phyloP scores from a whole-genome alignment of 2,113 vertebrate genomes.

The Empidonax traillii region DNA sequence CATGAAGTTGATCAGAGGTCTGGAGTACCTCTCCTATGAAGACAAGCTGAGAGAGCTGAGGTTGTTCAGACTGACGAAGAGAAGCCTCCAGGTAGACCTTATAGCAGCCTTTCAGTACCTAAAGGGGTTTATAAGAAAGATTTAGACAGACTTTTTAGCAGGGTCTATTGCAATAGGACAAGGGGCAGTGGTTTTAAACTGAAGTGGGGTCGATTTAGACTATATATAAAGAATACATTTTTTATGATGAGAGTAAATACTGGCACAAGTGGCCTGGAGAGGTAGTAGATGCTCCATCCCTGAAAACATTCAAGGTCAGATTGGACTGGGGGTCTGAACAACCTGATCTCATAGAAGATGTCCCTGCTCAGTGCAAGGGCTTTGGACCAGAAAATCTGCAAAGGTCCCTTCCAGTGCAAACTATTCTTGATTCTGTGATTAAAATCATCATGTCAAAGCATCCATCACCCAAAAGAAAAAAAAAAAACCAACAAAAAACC shows the following conservation, averaged over 20 bases:
- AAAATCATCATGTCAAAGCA: neutral
- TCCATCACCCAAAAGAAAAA: neutral
- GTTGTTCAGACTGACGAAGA: neutral
- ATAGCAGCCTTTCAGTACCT: neutral
- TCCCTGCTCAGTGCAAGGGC: neutral
- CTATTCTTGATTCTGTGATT: neutral
- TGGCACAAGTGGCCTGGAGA: neutral
- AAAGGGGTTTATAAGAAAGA: neutral
- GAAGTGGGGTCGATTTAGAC: rapidly evolving
- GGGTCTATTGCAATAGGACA: neutral
- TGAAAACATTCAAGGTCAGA: neutral
- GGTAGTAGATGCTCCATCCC: neutral
- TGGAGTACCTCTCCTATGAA: neutral
- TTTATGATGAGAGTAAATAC: neutral
- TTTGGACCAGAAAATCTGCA: neutral
- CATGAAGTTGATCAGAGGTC: neutral
- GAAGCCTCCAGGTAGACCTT: neutral
- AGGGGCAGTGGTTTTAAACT: neutral
- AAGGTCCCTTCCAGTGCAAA: neutral
- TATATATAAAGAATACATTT: neutral
- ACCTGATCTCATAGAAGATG: neutral
- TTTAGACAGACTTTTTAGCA: neutral
- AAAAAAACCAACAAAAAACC: neutral
- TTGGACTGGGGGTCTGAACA: neutral
- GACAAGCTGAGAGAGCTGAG: neutral